Evolutionary conservation across 2,113 vertebrate genomes (phyloP).

Genomic region (Caretta caretta): DNA sequence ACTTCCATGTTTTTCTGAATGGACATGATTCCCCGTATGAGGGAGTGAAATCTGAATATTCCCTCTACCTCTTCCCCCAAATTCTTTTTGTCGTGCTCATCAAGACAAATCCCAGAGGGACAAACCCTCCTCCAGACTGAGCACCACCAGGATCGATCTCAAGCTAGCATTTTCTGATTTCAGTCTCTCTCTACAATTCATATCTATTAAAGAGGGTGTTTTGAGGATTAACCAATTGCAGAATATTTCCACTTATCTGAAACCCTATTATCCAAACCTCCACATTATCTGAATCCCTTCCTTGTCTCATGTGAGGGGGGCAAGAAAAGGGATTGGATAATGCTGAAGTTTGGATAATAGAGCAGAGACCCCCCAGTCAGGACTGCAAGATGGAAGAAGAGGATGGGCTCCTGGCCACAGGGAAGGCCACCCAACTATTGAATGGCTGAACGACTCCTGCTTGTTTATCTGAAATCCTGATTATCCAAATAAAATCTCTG

Average conservation of each 20-base stretch:
- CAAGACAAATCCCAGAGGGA: no score
- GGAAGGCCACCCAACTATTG: background rate
- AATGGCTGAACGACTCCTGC: background rate
- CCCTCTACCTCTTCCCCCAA: background rate
- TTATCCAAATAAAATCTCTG: background rate
- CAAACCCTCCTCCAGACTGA: no score
- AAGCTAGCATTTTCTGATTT: background rate
- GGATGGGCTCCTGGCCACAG: background rate
- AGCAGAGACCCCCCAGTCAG: background rate
- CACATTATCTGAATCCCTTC: background rate
- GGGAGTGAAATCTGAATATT: constrained; percentile 16
- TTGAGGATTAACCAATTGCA: background rate
- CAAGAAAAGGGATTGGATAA: background rate
- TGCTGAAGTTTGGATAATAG: no score
- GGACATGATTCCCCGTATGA: constrained; percentile 9
- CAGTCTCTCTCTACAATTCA: background rate
- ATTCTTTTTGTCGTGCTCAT: background rate
- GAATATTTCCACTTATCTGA: background rate
- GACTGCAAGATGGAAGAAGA: background rate
- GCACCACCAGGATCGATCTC: no score
- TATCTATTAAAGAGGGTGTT: constrained; percentile 11
- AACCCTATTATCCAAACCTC: background rate
- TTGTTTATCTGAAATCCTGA: background rate
- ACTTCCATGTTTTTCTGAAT: constrained; percentile 19
- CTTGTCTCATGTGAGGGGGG: background rate